Base-by-base conservation (phyloP, 2,888 invertebrate genomes). In the Rotaria magnacalcarata region DNA sequence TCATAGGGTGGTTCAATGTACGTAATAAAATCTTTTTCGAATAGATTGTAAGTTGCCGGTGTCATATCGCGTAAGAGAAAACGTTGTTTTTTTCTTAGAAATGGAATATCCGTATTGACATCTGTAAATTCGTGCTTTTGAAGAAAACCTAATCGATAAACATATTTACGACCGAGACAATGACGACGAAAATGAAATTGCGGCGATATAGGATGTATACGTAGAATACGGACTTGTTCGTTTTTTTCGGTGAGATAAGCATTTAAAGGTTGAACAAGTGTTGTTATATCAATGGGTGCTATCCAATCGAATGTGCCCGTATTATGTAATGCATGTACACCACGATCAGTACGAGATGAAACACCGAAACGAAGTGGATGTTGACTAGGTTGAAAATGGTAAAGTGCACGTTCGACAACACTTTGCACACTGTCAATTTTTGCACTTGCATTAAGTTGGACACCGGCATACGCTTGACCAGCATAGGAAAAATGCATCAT, bases 281-380 rank as follows among this genome's bases (percentile, higher is more conserved):
- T 80, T n/a, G 47, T 43, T 8, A 47, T 7, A 80, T 80, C 47
- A 47, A 11, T 4, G 24, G 47, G 80, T n/a, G 43, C 11, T 11
- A 80, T 47, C 80, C 80, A 80, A 24, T 80, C 47, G 74, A 85
- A 86, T 43, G 58, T 84, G n/a, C 85, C 87, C 41, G 87, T 87
- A 52, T 85, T 85, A 14, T 60, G 60, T 27, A 87, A 16, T 43
- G 87, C 87, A 84, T 87, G 87, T 54, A 87, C 87, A 80, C 87
- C 87, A 50, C 84, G 80, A 85, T 87, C 87, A 50, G 87, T 87
- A 47, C 87, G 85, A 86, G 85, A 85, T 34, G 86, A 86, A 47
- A 86, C 85, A 60, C 85, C 80, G 11, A 80, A 47, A n/a, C 80
- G 80, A 47, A 80, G 47, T 0, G 80, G 47, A 80, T 43, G 16